Evolutionary conservation across 2,113 vertebrate species (phyloP), one percentile per base, ranked within the genome.

Genomic region (Paraplagusia blochii): DNA sequence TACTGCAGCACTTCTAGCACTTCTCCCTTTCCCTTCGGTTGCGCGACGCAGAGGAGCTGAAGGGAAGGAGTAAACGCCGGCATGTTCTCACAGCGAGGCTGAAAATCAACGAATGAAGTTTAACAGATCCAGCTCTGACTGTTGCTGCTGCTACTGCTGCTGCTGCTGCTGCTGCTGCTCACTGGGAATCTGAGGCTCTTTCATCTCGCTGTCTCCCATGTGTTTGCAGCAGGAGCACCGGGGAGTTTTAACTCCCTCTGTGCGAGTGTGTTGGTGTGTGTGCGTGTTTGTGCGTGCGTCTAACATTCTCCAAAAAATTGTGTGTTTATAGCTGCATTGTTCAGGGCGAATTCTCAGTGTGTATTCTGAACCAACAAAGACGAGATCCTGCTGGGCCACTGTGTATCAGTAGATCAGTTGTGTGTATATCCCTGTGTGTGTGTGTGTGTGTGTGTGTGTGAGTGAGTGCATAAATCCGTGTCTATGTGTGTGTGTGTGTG

Each of bases 321-420:
- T 74, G 75, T 71, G 77, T 79, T 61, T 64, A 63, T 75, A 70
- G 70, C 11, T 53, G 66, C 69, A 54, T 71, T 76, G 67, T 76
- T 78, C 58, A 48, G 60, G 55, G 45, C 66, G 69, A 74, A 76
- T 69, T 80, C 80, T 81, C 44, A 63, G 47, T 78, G 69, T 74
- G 74, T 74, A 77, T 71, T 69, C 59, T 18, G 40, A 73, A 61
- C 60, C 69, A 75, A 82, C 79, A 82, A 84, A 87, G 75, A 59
- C 63, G 63, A 53, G 40, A 67, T 76, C 85, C 85, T 84, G 83
- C 82, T 87, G 80, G 57, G 85, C 54, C 73, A 69, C 63, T 75
- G 75, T 77, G 81, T 84, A 82, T 82, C 77, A 65, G 50, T 76
- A 72, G 81, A 84, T 78, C 80, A 83, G 72, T 74, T 69, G 13